These are phyloP conservation scores for Vanessa atalanta DNA, from an alignment of 1,140 invertebrate genomes.

Conservation along the genomic window DNA sequence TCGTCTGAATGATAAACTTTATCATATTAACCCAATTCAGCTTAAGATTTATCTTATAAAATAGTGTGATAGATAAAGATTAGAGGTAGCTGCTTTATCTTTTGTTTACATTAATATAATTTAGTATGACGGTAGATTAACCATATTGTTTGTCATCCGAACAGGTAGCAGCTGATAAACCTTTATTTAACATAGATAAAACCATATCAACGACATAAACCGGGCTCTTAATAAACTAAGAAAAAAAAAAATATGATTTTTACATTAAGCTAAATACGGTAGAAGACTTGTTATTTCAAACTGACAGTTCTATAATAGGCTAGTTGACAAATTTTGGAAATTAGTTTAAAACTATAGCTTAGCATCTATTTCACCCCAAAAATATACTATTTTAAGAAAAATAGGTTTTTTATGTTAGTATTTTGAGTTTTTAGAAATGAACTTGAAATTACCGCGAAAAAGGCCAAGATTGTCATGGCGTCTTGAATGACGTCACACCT, in stretches of 20 bases:
- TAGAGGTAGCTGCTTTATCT: slow-evolving; percentile 71
- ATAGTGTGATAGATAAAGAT: slow-evolving; percentile 62
- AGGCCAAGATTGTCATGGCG: no score
- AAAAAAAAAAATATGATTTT: neutral
- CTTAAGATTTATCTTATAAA: slow-evolving; percentile 42
- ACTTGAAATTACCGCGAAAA: no score
- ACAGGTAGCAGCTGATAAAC: slow-evolving; percentile 72
- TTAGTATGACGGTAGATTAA: slow-evolving; percentile 68
- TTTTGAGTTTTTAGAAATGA: no score
- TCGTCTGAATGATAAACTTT: slow-evolving; percentile 17
- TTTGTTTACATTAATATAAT: slow-evolving; percentile 66
- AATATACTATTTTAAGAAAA: no score
- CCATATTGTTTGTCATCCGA: slow-evolving; percentile 67
- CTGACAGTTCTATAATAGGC: no score
- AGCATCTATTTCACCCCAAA: no score
- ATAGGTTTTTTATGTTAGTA: no score
- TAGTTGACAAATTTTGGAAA: no score
- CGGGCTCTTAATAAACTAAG: neutral
- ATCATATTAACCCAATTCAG: slow-evolving; percentile 33
- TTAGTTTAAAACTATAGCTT: no score
- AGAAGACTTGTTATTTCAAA: no score
- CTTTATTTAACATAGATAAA: slow-evolving; percentile 69
- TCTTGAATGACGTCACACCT: no score
- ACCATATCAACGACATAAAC: slow-evolving; percentile 36
- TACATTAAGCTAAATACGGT: no score